Evolutionary conservation across 53 echinoderm and acorn worm genomes (phyloP).

Genomic region (Luidia sarsii): DNA sequence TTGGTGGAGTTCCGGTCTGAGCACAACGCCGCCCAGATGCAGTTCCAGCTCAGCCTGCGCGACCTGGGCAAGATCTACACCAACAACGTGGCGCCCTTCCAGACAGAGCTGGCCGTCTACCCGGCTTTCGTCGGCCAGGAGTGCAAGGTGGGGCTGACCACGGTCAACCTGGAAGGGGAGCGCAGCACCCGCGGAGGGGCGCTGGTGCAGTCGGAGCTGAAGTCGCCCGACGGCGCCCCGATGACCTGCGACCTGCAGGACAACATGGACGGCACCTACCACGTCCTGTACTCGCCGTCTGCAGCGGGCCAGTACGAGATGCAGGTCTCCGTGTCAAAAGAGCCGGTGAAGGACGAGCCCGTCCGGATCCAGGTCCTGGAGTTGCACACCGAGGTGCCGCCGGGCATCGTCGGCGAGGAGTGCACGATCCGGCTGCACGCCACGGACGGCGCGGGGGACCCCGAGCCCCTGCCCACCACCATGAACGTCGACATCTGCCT

Average conservation of each 20-base stretch:
- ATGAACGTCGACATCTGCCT: constrained; percentile 64
- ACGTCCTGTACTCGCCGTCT: constrained; percentile 56
- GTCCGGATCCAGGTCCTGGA: constrained; percentile 55
- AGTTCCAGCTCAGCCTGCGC: constrained; percentile 55
- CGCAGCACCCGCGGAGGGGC: constrained; percentile 61
- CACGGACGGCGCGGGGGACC: constrained; percentile 50
- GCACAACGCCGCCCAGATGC: constrained; percentile 67
- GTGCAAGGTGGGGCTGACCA: constrained; percentile 58
- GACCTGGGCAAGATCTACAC: constrained; percentile 70
- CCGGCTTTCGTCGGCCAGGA: constrained; percentile 73
- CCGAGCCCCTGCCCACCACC: constrained; percentile 50
- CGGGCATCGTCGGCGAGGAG: constrained; percentile 65
- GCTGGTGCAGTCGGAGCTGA: constrained; percentile 52
- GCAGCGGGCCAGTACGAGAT: constrained; percentile 57
- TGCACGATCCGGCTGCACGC: constrained; percentile 62
- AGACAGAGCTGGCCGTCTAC: constrained; percentile 55
- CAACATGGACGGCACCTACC: constrained; percentile 71
- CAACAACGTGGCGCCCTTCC: constrained; percentile 68
- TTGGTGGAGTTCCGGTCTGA: constrained; percentile 64
- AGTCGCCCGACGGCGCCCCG: constrained; percentile 20
- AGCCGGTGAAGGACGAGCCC: constrained; percentile 54
- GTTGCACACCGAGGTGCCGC: constrained; percentile 52
- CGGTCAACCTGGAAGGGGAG: constrained; percentile 58
- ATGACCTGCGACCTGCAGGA: constrained; percentile 62
- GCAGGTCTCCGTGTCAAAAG: constrained; percentile 61